Evolutionary conservation across 1,140 invertebrate species (phyloP).

Genomic region (Tribolium madens): DNA sequence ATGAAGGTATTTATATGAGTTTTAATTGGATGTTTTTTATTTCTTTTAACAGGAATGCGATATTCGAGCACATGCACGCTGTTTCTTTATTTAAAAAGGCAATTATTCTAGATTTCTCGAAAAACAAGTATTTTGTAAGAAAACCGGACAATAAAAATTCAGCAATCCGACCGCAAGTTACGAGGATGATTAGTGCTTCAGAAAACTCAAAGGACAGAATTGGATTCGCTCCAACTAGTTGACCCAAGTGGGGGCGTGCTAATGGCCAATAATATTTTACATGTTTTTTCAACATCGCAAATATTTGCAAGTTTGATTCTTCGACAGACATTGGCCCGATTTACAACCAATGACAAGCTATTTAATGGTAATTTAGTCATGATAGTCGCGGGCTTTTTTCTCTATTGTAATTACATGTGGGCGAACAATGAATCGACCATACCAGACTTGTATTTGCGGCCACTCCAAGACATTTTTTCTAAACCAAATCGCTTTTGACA

Average conservation of each 20-base stretch:
- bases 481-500: slow-evolving; percentile 2
- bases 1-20: slow-evolving; percentile 18
- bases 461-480: slow-evolving; percentile 21
- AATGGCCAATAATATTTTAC: slow-evolving; percentile 33
- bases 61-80: not conserved
- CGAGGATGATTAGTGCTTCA: slow-evolving; percentile 25
- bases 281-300: slow-evolving; percentile 16
- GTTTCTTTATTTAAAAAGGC: not conserved
- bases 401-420: slow-evolving; percentile 17
- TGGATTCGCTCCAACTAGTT: slow-evolving; percentile 15
- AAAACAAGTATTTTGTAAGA: slow-evolving; percentile 20
- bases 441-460: slow-evolving; percentile 26
- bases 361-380: slow-evolving; percentile 29
- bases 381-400: slow-evolving; percentile 22
- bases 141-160: slow-evolving; percentile 9
- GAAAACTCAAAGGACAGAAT: slow-evolving; percentile 21
- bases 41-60: not conserved
- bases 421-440: slow-evolving; percentile 8
- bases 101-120: too few species aligned
- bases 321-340: slow-evolving; percentile 21
- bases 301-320: slow-evolving; percentile 37
- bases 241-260: slow-evolving; percentile 26
- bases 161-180: slow-evolving; percentile 20
- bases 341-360: slow-evolving; percentile 10
- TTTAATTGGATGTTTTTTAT: slow-evolving; percentile 25